Evolutionary conservation across 2,888 invertebrate genomes (phyloP).

Genomic region (Nudaria mundana): DNA sequence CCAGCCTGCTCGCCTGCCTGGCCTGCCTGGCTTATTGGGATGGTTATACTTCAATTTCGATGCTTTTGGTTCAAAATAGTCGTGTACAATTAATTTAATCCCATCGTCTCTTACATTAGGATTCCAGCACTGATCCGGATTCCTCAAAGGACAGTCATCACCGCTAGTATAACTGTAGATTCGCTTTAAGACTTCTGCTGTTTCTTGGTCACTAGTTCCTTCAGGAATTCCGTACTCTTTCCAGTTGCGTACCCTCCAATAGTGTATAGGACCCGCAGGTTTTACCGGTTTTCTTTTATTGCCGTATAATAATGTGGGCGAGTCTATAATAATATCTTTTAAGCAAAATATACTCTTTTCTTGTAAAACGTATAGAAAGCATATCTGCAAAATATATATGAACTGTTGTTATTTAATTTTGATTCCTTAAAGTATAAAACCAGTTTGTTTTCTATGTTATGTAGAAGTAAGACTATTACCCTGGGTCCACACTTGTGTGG

Average conservation of each 20-base stretch:
- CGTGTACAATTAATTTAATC: not conserved
- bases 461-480: no score
- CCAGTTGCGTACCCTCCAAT: not conserved
- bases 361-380: not conserved
- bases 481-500: no score
- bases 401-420: no score
- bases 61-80: no score
- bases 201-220: conserved; percentile 12
- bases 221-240: conserved; percentile 26
- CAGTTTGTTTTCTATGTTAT: no score
- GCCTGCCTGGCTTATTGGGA: no score
- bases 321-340: not conserved
- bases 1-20: no score
- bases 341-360: not conserved
- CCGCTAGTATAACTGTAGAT: conserved; percentile 21
- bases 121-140: not conserved
- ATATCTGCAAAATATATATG: not conserved
- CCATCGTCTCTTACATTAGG: not conserved
- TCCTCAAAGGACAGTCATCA: conserved; percentile 33
- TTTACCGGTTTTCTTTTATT: no score
- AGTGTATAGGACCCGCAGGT: not conserved
- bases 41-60: no score
- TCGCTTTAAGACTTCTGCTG: conserved; percentile 24
- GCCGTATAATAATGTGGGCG: no score
- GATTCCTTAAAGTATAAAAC: no score